Base-by-base conservation (phyloP, 1,140 invertebrate species). In the Mylabris phalerata region DNA sequence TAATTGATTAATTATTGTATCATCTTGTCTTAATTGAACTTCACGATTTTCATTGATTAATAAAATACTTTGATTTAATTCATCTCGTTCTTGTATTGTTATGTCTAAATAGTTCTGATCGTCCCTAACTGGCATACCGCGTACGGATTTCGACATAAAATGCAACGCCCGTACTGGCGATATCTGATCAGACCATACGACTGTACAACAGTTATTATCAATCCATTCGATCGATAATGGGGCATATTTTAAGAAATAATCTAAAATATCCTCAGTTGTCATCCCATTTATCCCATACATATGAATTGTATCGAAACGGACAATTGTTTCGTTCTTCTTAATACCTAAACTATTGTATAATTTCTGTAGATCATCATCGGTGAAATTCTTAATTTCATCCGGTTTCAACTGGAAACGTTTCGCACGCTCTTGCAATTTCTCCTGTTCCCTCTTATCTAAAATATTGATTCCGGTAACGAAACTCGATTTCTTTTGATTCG, bases 201-300 rank as follows among this genome's bases (percentile, higher is more conserved):
- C 78, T 77, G 91, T 92, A 86, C 89, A 92, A 57, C 86, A 86
- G 51, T 78, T 74, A 71, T 90, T 84, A 79, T 88, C 86, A 54
- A 92, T 84, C 88, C 88, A 91, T 75, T 93, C 89, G 42, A 92
- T 79, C 2, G 81, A 80, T 4, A 82, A 75, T 40, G 89, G 88
- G 52, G 80, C 80, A 76, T 86, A 89, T 61, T 86, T 81, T 70
- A 82, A 77, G 67, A 92, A 88, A 73, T 91, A 92, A 62, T 82
- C 80, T 68, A 92, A 86, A 26, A 92, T 79, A 74, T 92, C 88
- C 72, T 85, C 81, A 27, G 85, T 88, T 60, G 77, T 85, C 78
- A 92, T 83, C 10, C 88, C 81, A 65, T 88, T 78, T 1, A 85
- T 84, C 27, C 89, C 89, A 70, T 82, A 75, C 64, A 92, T 79